Conservation (phyloP, 2,113 vertebrate species). For the Cisticola juncidis region DNA sequence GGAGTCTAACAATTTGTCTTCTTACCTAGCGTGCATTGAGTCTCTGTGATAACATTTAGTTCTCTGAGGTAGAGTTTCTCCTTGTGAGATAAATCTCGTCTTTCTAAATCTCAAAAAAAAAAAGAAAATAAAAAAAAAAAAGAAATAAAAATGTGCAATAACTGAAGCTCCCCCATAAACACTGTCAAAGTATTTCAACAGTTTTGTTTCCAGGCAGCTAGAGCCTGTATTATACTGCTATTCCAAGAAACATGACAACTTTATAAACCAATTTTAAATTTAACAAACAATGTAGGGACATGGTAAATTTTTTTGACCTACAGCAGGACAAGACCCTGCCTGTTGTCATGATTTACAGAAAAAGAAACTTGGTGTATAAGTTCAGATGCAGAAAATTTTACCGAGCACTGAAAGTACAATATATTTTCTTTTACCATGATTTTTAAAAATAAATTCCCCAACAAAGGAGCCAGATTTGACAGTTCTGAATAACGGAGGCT, state of each 20-base stretch:
- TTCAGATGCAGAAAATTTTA: background rate
- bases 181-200: background rate
- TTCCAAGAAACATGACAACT: background rate
- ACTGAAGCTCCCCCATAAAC: background rate
- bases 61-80: constrained; percentile 97
- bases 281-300: background rate
- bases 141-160: background rate
- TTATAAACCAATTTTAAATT: background rate
- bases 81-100: constrained; percentile 96
- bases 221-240: background rate
- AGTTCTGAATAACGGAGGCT: background rate
- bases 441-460: background rate
- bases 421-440: background rate
- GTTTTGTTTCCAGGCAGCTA: background rate
- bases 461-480: background rate
- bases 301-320: background rate
- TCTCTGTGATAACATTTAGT: constrained; percentile 97
- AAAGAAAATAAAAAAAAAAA: constrained; percentile 27
- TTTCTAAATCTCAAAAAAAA: constrained; percentile 89
- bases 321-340: background rate
- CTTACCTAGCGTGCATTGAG: constrained; percentile 95
- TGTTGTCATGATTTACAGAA: background rate
- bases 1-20: background rate
- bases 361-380: background rate
- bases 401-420: background rate